Conservation (phyloP, 2,888 invertebrate species). For the Fissipunctia ypsillon region DNA sequence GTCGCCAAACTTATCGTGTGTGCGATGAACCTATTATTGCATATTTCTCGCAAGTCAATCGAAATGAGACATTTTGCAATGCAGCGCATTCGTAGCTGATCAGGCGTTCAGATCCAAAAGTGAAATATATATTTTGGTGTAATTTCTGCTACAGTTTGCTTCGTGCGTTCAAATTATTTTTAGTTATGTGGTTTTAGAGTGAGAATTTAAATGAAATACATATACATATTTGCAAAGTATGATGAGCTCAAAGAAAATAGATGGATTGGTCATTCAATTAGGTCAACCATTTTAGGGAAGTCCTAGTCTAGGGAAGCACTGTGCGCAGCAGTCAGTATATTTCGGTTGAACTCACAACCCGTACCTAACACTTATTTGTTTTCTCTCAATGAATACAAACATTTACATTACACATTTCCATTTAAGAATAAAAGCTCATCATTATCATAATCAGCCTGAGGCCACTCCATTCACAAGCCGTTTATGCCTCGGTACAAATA, state of each 20-base stretch:
- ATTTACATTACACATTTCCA: too few relatives aligned
- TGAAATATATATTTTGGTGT: not conserved
- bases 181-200: not conserved
- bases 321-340: too few relatives aligned
- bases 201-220: too few relatives aligned
- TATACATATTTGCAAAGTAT: too few relatives aligned
- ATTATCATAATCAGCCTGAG: not conserved
- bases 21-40: constrained; percentile 25
- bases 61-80: constrained; percentile 8
- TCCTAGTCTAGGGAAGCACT: too few relatives aligned
- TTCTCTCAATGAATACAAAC: too few relatives aligned
- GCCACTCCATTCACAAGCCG: not conserved
- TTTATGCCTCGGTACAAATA: not conserved
- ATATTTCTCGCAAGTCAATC: constrained; percentile 37
- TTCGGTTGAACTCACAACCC: too few relatives aligned
- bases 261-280: not conserved
- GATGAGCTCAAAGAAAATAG: not conserved
- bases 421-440: too few relatives aligned
- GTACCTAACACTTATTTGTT: too few relatives aligned
- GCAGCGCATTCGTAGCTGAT: not conserved
- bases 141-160: not conserved
- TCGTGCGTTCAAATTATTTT: not conserved
- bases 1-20: not conserved
- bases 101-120: constrained; percentile 8
- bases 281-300: not conserved